Evolutionary conservation across 2,797 vertebrate species (phyloP), one percentile per base, ranked within the genome.

Genomic region (Manis pentadactyla): DNA sequence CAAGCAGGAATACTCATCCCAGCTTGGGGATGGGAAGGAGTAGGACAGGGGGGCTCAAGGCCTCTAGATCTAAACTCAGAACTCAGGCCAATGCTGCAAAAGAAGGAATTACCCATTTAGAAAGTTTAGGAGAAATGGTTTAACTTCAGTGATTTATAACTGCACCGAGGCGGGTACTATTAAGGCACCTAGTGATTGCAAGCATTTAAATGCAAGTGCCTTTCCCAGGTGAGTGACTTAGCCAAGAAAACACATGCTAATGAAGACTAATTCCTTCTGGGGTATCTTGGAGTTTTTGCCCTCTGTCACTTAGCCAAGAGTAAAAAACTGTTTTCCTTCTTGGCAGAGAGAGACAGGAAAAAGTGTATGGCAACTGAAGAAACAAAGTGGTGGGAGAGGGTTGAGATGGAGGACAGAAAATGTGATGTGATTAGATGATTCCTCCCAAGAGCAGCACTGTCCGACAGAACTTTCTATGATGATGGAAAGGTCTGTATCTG

Each of bases 91-190:
- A n/a, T 3, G 21, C 66, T 89, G 49, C 78, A 61, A 75, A 94
- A 63, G 83, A 92, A 93, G 86, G 86, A 96, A 84, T 96, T 51
- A 97, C 18, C 74, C 82, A 83, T 39, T 93, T 95, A 94, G 86
- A 89, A 94, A 69, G 83, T 75, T 88, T 37, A 17, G 49, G 88
- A 92, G 82, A 73, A 83, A 95, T 66, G 74, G 78, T 94, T 95
- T 93, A 85, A 83, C 77, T 49, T 74, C 91, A 91, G 89, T 96
- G 96, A 96, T 92, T 19, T 87, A 61, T 92, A 93, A 63, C 64
- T 53, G 64, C 31, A 86, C 71, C 39, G 55, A 68, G 55, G 79
- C 85, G 75, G 64, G 86, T 39, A 29, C 25, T 51, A 63, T 83
- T 63, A 84, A 95, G 15, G 34, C 37, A 87, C 57, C 77, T n/a